Percentiles rank a stretch among this genome's conserved stretches.
Evolutionary conservation across 2,113 vertebrate genomes (phyloP).

Genomic region (Lethenteron camtschaticum): DNA sequence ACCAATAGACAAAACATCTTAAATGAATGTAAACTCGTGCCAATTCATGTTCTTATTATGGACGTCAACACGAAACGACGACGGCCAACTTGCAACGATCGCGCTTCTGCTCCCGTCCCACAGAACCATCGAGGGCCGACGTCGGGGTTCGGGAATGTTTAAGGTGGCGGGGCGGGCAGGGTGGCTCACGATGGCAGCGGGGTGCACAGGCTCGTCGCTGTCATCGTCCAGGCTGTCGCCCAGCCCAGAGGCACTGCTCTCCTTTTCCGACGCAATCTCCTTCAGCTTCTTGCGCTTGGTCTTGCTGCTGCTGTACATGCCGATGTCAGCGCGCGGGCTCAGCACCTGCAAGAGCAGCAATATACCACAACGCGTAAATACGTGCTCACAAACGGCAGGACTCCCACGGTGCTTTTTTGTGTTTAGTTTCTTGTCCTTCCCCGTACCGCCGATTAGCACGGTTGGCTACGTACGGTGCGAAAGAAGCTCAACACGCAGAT

Average conservation of each 20-base stretch:
- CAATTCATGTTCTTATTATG: no score
- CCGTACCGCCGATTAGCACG: no score
- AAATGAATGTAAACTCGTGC: neutral
- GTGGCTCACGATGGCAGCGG: neutral
- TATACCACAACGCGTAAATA: no score
- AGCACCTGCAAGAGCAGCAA: neutral
- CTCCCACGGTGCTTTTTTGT: no score
- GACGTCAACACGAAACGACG: no score
- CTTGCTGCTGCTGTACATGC: neutral
- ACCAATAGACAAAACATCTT: neutral
- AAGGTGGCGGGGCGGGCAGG: neutral
- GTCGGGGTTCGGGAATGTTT: neutral
- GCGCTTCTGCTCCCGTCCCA: neutral
- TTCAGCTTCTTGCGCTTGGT: neutral
- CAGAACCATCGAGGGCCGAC: neutral
- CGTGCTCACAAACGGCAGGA: no score
- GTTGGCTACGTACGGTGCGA: no score
- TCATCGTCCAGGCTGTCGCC: neutral
- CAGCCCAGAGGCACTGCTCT: neutral
- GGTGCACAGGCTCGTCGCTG: neutral
- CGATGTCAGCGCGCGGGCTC: neutral
- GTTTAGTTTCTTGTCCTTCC: no score
- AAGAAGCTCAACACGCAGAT: no score
- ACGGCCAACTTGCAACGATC: neutral
- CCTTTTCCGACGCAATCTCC: neutral